These are phyloP conservation scores for Machimus atricapillus DNA, from an alignment of 2,888 invertebrate genomes.

Conservation along the genomic window DNA sequence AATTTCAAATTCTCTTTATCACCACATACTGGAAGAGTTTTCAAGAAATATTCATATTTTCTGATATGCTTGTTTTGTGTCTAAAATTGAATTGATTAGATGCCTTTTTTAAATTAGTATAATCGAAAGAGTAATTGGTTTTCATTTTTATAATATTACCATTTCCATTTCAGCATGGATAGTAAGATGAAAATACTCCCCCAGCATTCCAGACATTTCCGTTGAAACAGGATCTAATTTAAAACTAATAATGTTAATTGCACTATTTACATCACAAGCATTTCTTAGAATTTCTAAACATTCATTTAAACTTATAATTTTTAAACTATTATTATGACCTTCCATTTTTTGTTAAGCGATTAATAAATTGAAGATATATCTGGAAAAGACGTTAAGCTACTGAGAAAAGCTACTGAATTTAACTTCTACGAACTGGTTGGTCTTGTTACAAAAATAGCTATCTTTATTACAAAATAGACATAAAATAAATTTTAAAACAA, in stretches of 20 bases:
- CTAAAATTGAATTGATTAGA: background rate
- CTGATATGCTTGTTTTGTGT: background rate
- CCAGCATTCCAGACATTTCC: conserved; percentile 2
- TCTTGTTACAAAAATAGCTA: background rate
- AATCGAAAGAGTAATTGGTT: too few relatives aligned
- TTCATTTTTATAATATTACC: background rate
- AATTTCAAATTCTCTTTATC: conserved; percentile 53
- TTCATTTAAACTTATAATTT: background rate
- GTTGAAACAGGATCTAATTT: background rate
- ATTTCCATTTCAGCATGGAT: background rate
- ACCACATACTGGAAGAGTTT: conserved; percentile 53
- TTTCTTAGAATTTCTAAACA: background rate
- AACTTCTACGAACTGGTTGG: background rate
- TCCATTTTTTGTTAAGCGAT: background rate
- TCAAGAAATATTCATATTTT: conserved; percentile 52
- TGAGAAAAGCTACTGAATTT: background rate
- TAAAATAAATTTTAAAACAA: background rate
- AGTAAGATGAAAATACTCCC: conserved; percentile 23
- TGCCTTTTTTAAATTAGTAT: too few relatives aligned
- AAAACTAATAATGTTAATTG: background rate
- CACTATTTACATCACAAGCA: background rate
- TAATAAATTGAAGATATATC: background rate
- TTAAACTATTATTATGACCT: background rate
- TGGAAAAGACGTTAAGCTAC: background rate
- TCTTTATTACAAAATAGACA: background rate